Evolutionary conservation across 37 sponge, comb jelly and placozoan genomes (phyloP), one percentile per base, ranked within the genome.

Genomic region (Petrosia ficiformis): DNA sequence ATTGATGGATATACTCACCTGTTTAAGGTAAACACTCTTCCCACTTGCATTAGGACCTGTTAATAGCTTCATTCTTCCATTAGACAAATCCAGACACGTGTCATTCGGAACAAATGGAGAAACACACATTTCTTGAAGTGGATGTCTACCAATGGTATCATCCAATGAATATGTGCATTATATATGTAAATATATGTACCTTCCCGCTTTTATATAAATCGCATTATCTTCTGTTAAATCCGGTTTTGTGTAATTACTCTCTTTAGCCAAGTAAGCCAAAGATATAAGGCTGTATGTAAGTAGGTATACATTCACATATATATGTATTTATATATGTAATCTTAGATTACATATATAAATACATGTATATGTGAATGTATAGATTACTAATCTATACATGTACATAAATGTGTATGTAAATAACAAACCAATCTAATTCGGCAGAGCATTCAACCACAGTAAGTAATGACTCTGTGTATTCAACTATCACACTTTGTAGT

Each of bases 31-130:
- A 57, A 98, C 94, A 77, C 99, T 98, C 86, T 98, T 98, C 25
- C 99, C 99, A 83, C 96, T 96, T 11, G 99, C 96, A 67, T 98
- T 98, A 58, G 99, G 96, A 19, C 99, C 99, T 33, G 99, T 96
- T 41, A 98, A 80, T 6, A 98, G 40, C 71, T 93, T 98, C 82
- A 98, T 82, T 43, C 79, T 81, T 22, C 92, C 89, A 35, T 78
- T 48, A 2, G 80, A 59, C 11, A 41, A 42, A 44, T 93, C 91
- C 35, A 87, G 69, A 35, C 31, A 42, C 6, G 90, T 79, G 73
- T 98, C 92, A 61, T 98, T 98, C 6, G 94, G 87, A 21, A 98
- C 94, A 81, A 98, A 98, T 25, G 94, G 81, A 72, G 77, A 82
- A 25, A 90, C 87, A 85, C 96, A 95, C 64, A 95, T 42, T 68